phyloP scores from a whole-genome alignment of 2,113 vertebrate species.

The Pituophis catenifer region DNA sequence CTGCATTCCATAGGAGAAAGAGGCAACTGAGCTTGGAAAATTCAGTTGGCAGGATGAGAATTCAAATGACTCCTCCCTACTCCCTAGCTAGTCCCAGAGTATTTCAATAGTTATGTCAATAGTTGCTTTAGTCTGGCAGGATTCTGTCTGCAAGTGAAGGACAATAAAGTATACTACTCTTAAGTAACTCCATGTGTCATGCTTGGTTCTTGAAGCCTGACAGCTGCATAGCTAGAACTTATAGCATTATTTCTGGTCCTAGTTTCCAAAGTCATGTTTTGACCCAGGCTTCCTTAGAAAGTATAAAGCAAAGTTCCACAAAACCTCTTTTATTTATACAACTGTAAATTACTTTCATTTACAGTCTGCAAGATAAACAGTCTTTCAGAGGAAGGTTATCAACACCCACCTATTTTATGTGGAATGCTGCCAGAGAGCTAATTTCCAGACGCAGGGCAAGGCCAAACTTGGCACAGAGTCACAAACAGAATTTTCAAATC shows the following conservation, averaged over 20 bases:
- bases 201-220: no score
- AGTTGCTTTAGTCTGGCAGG: not conserved
- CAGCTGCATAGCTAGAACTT: not conserved
- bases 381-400: no score
- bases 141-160: not conserved
- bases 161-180: not conserved
- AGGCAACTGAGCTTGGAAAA: not conserved
- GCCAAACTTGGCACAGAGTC: no score
- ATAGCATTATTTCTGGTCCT: not conserved
- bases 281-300: no score
- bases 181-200: not conserved
- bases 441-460: no score
- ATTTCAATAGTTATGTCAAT: not conserved
- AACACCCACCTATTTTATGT: no score
- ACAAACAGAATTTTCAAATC: no score
- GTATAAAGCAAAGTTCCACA: no score
- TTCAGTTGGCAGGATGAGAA: not conserved
- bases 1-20: not conserved
- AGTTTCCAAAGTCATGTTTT: not conserved
- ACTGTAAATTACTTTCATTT: no score
- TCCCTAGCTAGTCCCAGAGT: not conserved
- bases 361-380: no score
- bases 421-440: no score
- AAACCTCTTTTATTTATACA: no score
- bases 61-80: not conserved